A percentile compares a stretch with the other conserved stretches of the same genome.
phyloP scores from a whole-genome alignment of 2,797 vertebrate species.

The Muraenolepis orangiensis region DNA sequence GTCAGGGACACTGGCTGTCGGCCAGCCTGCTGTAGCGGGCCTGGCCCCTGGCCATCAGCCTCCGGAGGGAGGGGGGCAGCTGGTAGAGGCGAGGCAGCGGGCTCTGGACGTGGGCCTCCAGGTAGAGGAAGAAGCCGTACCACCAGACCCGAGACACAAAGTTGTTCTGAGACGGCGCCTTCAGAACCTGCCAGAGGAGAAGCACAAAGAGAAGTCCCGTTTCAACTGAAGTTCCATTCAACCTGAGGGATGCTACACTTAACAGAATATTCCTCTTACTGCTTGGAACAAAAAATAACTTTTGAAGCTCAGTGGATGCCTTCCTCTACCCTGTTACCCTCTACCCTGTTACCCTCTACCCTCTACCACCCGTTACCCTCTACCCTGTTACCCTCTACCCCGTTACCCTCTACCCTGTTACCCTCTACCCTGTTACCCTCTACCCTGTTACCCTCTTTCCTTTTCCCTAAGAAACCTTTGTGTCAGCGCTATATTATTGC shows the following conservation, averaged over 20 bases:
- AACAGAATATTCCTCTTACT: neutral
- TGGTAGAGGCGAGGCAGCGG: constrained; percentile 83
- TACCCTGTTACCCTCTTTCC: no score
- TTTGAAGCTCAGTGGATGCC: neutral
- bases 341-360: neutral
- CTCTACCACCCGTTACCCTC: neutral
- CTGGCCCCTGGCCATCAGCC: constrained; percentile 51
- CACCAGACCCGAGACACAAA: constrained; percentile 85
- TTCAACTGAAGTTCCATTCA: neutral
- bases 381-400: no score
- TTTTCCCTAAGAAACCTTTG: no score
- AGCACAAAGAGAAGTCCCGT: neutral
- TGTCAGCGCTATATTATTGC: neutral
- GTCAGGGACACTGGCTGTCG: constrained; percentile 17
- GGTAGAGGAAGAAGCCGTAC: constrained; percentile 85
- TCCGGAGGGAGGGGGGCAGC: constrained; percentile 74
- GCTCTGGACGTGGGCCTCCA: constrained; percentile 81
- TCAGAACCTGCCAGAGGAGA: constrained; percentile 74
- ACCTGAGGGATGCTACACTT: neutral
- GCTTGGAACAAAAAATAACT: neutral
- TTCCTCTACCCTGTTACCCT: no score
- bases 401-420: no score
- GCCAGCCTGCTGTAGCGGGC: constrained; percentile 79
- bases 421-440: no score
- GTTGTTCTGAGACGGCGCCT: constrained; percentile 81